Conservation (phyloP, 2,797 vertebrate genomes). For the Helicolenus hilgendorfi region DNA sequence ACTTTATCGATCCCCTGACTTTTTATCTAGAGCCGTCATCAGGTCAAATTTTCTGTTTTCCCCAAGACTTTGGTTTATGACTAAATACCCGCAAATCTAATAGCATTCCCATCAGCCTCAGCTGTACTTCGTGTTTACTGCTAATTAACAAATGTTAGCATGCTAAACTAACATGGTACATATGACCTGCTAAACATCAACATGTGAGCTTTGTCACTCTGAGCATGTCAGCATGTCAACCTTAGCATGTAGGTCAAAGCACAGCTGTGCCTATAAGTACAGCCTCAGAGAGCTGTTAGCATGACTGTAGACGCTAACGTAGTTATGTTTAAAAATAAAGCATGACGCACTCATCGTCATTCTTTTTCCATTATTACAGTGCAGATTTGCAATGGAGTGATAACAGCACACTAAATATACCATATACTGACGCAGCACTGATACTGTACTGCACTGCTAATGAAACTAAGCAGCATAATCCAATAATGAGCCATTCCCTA, state of each 20-base stretch:
- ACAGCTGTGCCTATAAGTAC: background rate
- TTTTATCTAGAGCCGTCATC: background rate
- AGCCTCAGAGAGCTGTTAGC: background rate
- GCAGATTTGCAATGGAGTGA: background rate
- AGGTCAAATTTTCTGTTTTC: too few species aligned
- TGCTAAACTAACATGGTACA: background rate
- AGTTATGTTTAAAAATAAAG: conserved; percentile 3
- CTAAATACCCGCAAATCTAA: background rate
- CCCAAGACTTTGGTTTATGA: background rate
- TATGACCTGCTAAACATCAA: background rate
- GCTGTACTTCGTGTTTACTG: background rate
- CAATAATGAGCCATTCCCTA: conserved; percentile 59
- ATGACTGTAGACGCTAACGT: background rate
- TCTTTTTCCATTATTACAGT: conserved; percentile 19
- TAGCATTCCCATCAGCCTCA: background rate
- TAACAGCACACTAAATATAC: conserved; percentile 8
- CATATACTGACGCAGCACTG: background rate
- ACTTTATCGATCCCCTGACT: background rate
- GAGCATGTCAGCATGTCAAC: background rate
- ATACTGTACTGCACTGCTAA: conserved; percentile 42
- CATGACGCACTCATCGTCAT: background rate
- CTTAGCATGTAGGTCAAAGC: background rate
- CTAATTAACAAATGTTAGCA: background rate
- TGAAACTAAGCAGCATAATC: conserved; percentile 56
- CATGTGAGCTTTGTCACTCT: background rate